These are phyloP conservation scores for Eupeodes luniger DNA, from an alignment of 2,888 invertebrate species.

Conservation along the genomic window DNA sequence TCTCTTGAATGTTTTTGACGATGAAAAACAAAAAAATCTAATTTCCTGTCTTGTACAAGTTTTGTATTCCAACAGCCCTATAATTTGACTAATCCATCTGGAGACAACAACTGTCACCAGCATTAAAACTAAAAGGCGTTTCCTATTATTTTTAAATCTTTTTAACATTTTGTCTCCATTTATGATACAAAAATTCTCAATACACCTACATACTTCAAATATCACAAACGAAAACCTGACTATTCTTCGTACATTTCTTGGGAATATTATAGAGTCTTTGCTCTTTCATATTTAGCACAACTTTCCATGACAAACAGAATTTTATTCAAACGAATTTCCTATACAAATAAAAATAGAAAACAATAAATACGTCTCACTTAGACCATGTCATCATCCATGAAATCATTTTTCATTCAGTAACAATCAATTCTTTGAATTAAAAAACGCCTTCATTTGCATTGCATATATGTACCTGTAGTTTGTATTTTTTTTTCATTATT, in stretches of 20 bases:
- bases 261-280: not conserved
- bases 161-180: not conserved
- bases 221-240: not conserved
- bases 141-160: not conserved
- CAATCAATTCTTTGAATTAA: slow-evolving; percentile 72
- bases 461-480: not conserved
- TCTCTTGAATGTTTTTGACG: too few species aligned
- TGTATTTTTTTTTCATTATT: slow-evolving; percentile 43
- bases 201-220: not conserved
- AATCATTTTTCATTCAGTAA: slow-evolving; percentile 69
- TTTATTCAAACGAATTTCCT: slow-evolving; percentile 42
- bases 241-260: slow-evolving; percentile 8
- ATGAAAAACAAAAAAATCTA: too few species aligned
- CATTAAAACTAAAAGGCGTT: too few species aligned
- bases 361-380: slow-evolving; percentile 55
- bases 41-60: too few species aligned
- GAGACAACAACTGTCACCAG: too few species aligned
- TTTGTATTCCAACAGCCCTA: too few species aligned
- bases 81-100: too few species aligned
- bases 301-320: slow-evolving; percentile 59
- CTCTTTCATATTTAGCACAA: slow-evolving; percentile 28
- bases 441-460: slow-evolving; percentile 71
- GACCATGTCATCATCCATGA: slow-evolving; percentile 54
- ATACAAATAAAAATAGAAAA: slow-evolving; percentile 23
- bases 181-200: too few species aligned